Percentiles rank a stretch among this genome's conserved stretches.
Evolutionary conservation across 2,797 vertebrate genomes (phyloP).

Genomic region (Botia kubotai): DNA sequence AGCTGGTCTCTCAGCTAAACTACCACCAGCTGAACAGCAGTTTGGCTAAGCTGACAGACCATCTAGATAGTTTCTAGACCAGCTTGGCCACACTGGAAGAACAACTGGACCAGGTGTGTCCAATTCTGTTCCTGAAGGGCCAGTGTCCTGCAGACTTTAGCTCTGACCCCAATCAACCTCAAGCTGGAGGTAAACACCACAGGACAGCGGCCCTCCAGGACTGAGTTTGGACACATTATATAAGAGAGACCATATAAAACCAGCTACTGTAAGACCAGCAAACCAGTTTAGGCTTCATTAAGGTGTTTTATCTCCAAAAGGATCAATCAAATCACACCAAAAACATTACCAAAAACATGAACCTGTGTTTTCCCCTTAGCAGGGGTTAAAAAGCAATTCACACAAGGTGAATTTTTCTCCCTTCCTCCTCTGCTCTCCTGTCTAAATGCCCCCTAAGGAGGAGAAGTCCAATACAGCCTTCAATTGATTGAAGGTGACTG

Average conservation of each 20-base stretch:
- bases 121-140: too few relatives aligned
- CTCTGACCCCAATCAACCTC: too few relatives aligned
- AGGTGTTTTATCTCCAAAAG: neutral
- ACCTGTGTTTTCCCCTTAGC: neutral
- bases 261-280: neutral
- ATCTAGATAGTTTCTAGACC: too few relatives aligned
- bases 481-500: conserved; percentile 50
- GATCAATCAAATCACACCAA: neutral
- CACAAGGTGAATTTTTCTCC: neutral
- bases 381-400: conserved; percentile 21
- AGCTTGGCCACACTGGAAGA: too few relatives aligned
- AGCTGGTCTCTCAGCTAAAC: too few relatives aligned
- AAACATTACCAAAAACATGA: neutral
- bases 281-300: neutral
- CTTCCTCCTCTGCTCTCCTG: conserved; percentile 15
- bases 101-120: too few relatives aligned
- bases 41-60: too few relatives aligned
- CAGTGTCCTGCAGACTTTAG: too few relatives aligned
- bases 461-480: conserved; percentile 45
- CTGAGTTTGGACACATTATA: too few relatives aligned
- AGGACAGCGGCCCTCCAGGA: too few relatives aligned
- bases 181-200: neutral
- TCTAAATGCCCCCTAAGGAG: conserved; percentile 31
- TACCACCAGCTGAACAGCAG: too few relatives aligned
- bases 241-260: neutral